phyloP scores from a whole-genome alignment of 2,888 invertebrate genomes.

The Didymodactylos carnosus region DNA sequence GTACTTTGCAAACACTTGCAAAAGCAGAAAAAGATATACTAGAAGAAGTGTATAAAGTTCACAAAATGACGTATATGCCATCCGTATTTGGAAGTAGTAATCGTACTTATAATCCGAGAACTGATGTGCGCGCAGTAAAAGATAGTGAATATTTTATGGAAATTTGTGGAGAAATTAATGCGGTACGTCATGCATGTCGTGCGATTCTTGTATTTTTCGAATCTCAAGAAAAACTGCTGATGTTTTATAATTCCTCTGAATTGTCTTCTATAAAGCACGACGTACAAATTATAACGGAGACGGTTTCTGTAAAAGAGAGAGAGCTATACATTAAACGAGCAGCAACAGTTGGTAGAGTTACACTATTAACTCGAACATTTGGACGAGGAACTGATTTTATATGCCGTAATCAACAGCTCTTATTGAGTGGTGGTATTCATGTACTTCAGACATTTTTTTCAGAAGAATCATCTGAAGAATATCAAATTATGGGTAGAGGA shows the following conservation, averaged over 20 bases:
- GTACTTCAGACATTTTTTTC: conserved; percentile 5
- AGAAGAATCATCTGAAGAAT: not conserved
- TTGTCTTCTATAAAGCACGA: not conserved
- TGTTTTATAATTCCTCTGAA: not conserved
- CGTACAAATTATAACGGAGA: not conserved
- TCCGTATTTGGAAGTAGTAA: not conserved
- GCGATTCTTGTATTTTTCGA: not conserved
- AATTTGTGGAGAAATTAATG: not conserved
- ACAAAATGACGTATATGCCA: not conserved
- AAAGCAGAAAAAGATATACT: not conserved
- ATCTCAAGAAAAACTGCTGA: not conserved
- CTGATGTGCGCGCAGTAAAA: not conserved
- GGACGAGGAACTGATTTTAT: conserved; percentile 3
- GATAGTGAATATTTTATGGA: not conserved
- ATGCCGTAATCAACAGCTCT: not conserved
- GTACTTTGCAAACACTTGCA: not conserved
- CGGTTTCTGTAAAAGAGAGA: not conserved
- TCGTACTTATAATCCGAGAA: not conserved
- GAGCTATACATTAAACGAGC: not conserved
- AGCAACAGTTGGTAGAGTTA: not conserved
- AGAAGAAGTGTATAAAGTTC: not conserved
- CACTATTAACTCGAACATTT: not conserved
- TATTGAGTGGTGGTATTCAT: not conserved
- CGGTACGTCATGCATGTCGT: not conserved
- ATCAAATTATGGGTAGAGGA: conserved; percentile 1